Evolutionary conservation across 2,113 vertebrate genomes (phyloP), one percentile per base, ranked within the genome.

Genomic region (Oncorhynchus mykiss): DNA sequence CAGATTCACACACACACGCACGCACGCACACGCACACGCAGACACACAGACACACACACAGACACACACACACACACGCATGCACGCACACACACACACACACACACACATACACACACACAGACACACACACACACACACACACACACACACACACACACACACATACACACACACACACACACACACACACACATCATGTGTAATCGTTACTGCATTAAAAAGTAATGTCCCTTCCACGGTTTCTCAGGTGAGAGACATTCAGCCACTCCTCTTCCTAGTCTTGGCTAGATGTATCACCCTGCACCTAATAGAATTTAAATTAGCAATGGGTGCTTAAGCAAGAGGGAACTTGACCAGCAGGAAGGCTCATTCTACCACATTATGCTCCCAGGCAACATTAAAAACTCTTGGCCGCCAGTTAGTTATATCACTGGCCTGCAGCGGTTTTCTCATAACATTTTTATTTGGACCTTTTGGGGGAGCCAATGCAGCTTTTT

Each of bases 311-410:
- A 70, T 76, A 70, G 51, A 76, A 76, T 76, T 62, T 76, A 67
- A 70, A 70, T 76, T 62, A 76, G 29, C 74, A 76, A 76, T 76
- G 25, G 51, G 27, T 76, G 25, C 74, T 70, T 70, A 68, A 76
- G 74, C 49, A 51, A 14, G 49, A 11, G 31, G 51, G 45, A n/a
- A 39, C 54, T 45, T 68, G 67, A 67, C 54, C 67, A 70, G 57
- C 67, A 57, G 49, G 62, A 76, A 70, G n/a, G n/a, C 74, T 75
- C 48, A 67, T 75, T 75, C 31, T 49, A 69, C 24, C 22, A 70
- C 20, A 68, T 57, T 69, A 59, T 22, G 13, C 48, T 75, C 54
- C 27, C 66, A 75, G 65, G 48, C 22, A 31, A 22, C 39, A 34
- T 25, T 25, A 59, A n/a, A 60, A 72, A 12, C 62, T 70, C 22